Conservation (phyloP, 2,888 invertebrate genomes). For the Apoda limacodes region DNA sequence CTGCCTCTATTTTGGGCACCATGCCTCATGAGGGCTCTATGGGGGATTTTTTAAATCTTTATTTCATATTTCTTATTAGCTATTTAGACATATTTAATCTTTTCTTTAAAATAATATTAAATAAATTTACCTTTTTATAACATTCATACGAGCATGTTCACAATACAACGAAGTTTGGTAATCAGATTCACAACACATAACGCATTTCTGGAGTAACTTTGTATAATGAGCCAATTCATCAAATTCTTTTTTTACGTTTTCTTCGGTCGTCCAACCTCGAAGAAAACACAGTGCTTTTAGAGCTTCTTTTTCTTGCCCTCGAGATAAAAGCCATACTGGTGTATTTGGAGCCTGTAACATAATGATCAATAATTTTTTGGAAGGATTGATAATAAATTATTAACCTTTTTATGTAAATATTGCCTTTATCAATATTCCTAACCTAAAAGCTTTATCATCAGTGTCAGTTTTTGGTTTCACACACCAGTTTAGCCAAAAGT, state of each 20-base stretch:
- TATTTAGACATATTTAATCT: not conserved
- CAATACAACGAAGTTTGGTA: conserved; percentile 29
- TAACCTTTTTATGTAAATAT: too few species aligned
- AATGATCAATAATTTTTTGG: too few species aligned
- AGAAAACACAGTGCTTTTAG: conserved; percentile 62
- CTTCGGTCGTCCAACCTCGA: conserved; percentile 62
- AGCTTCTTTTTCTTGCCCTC: conserved; percentile 60
- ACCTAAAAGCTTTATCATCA: too few species aligned
- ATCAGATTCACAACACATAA: conserved; percentile 38
- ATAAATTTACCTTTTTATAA: conserved; percentile 33
- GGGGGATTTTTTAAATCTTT: too few species aligned
- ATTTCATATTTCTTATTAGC: too few species aligned
- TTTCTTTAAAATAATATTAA: not conserved
- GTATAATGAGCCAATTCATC: conserved; percentile 47
- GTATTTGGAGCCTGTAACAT: conserved; percentile 64
- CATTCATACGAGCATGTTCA: conserved; percentile 40
- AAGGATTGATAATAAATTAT: too few species aligned
- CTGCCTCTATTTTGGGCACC: too few species aligned
- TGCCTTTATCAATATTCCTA: too few species aligned
- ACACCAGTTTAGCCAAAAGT: too few species aligned
- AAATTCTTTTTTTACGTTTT: conserved; percentile 57
- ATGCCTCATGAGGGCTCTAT: too few species aligned
- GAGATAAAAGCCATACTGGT: conserved; percentile 66
- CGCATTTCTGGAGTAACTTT: conserved; percentile 42
- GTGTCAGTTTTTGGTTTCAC: too few species aligned